Base-by-base conservation (phyloP, 2,888 invertebrate species). In the Fabriciana adippe region DNA sequence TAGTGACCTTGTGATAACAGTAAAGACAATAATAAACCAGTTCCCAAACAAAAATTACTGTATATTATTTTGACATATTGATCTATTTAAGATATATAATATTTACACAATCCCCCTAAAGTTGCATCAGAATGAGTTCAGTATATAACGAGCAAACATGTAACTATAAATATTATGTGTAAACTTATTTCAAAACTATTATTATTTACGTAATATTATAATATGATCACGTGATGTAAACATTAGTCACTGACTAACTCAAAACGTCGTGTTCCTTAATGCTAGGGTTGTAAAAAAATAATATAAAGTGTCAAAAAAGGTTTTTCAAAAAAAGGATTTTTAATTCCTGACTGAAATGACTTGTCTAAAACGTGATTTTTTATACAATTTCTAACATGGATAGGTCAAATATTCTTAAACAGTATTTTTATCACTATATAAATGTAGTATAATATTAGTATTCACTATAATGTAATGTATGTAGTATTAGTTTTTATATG, bases 141-240 rank as follows among this genome's bases (percentile, higher is more conserved):
- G 56, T 18, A 56, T 18, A 35, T 64, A 8, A 41, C 5, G 41
- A 26, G 35, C 35, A 41, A 8, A n/a, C n/a, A n/a, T n/a, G n/a
- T n/a, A n/a, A 18, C 18, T 18, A 18, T 21, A 51, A 48, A 35
- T 56, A 55, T 54, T 48, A 47, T 47, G 15, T 48, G 3, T 11
- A 6, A 26, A n/a, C 3, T 16, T 8, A 21, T 21, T 6, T 26
- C 18, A 15, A 26, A 15, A 55, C 1, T 13, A 31, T 45, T 41
- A 21, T 18, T 3, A 41, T n/a, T 47, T 16, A n/a, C 14, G 41
- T 6, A 50, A n/a, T 41, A 31, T 1, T 47, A 31, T n/a, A 26
- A 26, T n/a, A 59, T 59, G n/a, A 48, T 59, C 59, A 71, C 71
- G 65, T 71, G 64, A 69, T 69, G 71, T 71, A 71, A 71, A 69